phyloP scores from a whole-genome alignment of 2,888 invertebrate species.

The Amblyjoppa proteus region DNA sequence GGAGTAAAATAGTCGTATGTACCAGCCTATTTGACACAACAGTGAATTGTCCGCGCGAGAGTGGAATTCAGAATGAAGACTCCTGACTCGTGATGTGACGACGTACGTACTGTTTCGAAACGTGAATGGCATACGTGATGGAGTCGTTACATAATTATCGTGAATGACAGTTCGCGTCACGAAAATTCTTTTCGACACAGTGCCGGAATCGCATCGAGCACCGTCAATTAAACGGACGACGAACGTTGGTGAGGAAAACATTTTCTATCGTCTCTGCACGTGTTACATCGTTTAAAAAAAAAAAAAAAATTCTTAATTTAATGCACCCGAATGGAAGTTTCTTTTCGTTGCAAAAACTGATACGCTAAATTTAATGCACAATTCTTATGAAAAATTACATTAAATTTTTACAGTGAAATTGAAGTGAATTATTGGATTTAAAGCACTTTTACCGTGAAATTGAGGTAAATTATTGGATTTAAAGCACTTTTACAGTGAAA shows the following conservation, averaged over 20 bases:
- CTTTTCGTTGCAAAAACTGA: no score
- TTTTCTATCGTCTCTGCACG: not conserved
- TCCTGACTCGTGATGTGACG: not conserved
- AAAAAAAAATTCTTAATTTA: not conserved
- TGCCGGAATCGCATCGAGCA: not conserved
- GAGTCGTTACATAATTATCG: conserved; percentile 43
- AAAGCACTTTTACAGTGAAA: no score
- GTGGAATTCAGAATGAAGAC: conserved; percentile 44
- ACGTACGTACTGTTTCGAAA: not conserved
- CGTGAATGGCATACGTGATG: conserved; percentile 38
- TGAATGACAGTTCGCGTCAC: conserved; percentile 14
- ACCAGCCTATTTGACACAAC: not conserved
- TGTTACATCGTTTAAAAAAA: not conserved
- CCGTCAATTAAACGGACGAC: conserved; percentile 1
- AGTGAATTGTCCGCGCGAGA: not conserved
- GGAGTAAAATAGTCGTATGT: conserved; percentile 12
- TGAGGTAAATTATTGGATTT: no score
- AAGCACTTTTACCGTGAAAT: no score
- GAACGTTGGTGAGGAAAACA: not conserved
- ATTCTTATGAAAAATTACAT: no score
- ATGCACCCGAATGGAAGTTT: no score
- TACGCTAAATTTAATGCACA: no score
- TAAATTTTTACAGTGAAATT: no score
- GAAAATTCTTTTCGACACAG: conserved; percentile 32
- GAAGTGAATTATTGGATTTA: no score